phyloP scores from a whole-genome alignment of 2,113 vertebrate species.

The Nothocercus nigrocapillus region DNA sequence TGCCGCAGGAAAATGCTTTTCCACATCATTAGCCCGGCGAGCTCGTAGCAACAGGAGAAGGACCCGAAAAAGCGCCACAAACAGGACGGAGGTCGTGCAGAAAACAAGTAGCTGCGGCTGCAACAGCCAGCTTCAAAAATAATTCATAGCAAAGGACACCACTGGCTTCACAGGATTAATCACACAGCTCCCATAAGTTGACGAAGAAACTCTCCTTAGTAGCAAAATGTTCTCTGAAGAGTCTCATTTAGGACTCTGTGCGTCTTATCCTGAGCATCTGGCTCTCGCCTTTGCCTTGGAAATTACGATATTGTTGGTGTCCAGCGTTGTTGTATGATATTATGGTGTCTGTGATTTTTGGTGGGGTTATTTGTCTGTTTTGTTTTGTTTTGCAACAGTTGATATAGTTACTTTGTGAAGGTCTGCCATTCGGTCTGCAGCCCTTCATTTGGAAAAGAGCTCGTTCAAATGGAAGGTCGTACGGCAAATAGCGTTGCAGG shows the following conservation, averaged over 20 bases:
- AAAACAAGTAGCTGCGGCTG: neutral
- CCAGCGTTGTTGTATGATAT: too few relatives aligned
- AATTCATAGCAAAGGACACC: neutral
- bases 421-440: neutral
- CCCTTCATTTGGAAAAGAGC: neutral
- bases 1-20: slow-evolving; percentile 65
- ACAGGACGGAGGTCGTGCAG: neutral
- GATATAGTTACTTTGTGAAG: neutral
- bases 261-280: neutral
- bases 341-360: neutral
- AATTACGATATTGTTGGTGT: neutral
- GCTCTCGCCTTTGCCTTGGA: neutral
- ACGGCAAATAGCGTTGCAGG: accelerated
- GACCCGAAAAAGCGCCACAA: neutral
- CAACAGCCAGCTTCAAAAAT: neutral
- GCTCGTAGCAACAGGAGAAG: slow-evolving; percentile 51
- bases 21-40: slow-evolving; percentile 66
- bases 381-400: neutral
- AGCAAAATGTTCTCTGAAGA: neutral
- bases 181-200: neutral
- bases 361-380: too few relatives aligned
- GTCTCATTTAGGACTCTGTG: neutral
- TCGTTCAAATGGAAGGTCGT: neutral
- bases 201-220: neutral
- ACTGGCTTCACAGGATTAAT: neutral